Evolutionary conservation across 2,797 vertebrate genomes (phyloP).

Genomic region (Amniataba percoides): DNA sequence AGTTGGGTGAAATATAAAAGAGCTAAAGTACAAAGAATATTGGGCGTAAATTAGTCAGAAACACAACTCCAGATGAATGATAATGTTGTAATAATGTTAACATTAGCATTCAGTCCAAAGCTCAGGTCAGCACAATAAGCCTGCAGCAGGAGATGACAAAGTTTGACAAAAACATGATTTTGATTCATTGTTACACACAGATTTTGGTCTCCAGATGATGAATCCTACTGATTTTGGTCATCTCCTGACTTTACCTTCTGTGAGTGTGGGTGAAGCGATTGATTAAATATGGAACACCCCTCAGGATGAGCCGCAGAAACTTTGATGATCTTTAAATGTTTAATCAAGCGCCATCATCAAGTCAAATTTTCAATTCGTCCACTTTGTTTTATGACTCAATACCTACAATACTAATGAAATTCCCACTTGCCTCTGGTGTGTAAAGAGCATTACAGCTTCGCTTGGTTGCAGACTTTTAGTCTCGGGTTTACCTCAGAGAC

Average conservation of each 20-base stretch:
- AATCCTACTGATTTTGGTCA: not conserved
- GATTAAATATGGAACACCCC: too few relatives aligned
- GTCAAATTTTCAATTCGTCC: not conserved
- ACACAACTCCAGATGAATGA: not conserved
- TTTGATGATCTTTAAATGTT: not conserved
- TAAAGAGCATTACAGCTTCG: too few relatives aligned
- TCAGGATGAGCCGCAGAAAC: not conserved
- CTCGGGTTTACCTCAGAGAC: conserved; percentile 13
- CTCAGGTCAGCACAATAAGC: not conserved
- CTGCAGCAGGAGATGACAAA: too few relatives aligned
- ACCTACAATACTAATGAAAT: not conserved
- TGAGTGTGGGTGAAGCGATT: not conserved
- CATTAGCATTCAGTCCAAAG: not conserved
- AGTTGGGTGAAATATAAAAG: not conserved
- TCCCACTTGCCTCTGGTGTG: too few relatives aligned
- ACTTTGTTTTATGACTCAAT: not conserved
- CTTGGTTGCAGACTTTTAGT: not conserved
- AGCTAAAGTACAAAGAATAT: not conserved
- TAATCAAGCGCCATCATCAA: not conserved
- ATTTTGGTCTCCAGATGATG: not conserved
- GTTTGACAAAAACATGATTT: not conserved
- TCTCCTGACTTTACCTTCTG: not conserved
- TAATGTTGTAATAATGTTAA: not conserved
- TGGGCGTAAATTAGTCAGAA: not conserved
- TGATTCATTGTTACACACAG: not conserved